These are phyloP conservation scores for Thecophora atra DNA, from an alignment of 2,888 invertebrate species.

Conservation along the genomic window DNA sequence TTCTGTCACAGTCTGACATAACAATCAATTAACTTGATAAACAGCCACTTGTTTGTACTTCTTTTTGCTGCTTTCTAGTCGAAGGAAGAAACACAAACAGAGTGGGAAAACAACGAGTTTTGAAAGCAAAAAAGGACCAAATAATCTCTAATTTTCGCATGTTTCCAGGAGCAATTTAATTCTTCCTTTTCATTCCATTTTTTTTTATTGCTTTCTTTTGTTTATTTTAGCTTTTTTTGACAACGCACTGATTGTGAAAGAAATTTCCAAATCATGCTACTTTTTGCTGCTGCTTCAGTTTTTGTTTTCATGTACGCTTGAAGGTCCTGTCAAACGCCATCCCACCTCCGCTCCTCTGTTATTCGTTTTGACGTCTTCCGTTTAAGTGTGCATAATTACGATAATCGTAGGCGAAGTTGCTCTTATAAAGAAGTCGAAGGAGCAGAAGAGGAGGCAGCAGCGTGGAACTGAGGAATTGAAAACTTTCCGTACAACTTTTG, in stretches of 20 bases:
- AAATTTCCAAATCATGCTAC: too few species aligned
- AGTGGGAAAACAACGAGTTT: too few species aligned
- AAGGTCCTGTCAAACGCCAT: too few species aligned
- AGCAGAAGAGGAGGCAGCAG: background rate
- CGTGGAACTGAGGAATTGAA: background rate
- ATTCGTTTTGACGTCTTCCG: background rate
- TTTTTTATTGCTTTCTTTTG: background rate
- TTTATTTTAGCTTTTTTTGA: background rate
- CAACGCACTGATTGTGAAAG: background rate
- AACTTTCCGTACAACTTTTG: constrained; percentile 8
- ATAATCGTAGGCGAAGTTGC: constrained; percentile 54
- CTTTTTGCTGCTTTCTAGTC: too few species aligned
- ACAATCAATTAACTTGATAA: constrained; percentile 38
- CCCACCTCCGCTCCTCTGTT: background rate
- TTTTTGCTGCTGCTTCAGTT: too few species aligned
- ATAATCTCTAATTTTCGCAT: background rate
- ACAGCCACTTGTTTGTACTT: background rate
- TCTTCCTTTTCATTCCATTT: background rate
- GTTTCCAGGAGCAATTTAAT: background rate
- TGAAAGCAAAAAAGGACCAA: too few species aligned
- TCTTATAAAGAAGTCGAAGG: constrained; percentile 43
- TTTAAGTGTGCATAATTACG: constrained; percentile 57
- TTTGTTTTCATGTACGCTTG: too few species aligned
- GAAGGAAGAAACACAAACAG: too few species aligned
- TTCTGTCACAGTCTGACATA: background rate